Conservation (phyloP, 2,888 invertebrate genomes). For the Pollenia labialis region DNA sequence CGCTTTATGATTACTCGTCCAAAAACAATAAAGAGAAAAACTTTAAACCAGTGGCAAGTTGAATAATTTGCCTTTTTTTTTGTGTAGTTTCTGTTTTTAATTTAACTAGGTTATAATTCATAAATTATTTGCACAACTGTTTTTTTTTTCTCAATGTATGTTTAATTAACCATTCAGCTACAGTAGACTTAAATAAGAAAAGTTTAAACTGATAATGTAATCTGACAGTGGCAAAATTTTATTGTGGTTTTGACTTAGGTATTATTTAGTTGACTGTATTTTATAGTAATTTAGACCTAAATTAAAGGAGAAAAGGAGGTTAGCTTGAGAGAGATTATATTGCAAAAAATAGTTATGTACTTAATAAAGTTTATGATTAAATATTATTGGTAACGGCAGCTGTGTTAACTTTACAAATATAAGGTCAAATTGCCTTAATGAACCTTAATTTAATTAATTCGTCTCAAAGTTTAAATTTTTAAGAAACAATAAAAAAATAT, state of each 20-base stretch:
- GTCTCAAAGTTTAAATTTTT: no score
- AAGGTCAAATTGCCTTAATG: no score
- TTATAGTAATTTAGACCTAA: no score
- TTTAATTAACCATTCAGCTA: conserved; percentile 27
- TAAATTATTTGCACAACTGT: conserved; percentile 52
- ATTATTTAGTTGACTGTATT: no score
- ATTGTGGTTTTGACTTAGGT: neutral
- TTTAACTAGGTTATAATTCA: conserved; percentile 30
- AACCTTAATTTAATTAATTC: no score
- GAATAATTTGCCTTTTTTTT: neutral
- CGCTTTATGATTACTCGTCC: neutral
- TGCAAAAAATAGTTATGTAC: no score
- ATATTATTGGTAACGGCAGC: no score
- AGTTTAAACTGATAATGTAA: neutral
- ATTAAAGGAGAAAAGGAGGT: no score
- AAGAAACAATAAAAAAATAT: no score
- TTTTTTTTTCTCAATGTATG: neutral
- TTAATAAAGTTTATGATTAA: no score
- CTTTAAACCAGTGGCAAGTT: conserved; percentile 15
- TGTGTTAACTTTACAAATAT: no score
- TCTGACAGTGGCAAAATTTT: neutral
- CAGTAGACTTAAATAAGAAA: neutral
- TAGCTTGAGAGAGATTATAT: no score
- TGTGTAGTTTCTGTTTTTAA: neutral
- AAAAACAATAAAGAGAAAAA: conserved; percentile 3